Base-by-base conservation (phyloP, 2,888 invertebrate genomes). In the Lordiphosa fenestrarum region DNA sequence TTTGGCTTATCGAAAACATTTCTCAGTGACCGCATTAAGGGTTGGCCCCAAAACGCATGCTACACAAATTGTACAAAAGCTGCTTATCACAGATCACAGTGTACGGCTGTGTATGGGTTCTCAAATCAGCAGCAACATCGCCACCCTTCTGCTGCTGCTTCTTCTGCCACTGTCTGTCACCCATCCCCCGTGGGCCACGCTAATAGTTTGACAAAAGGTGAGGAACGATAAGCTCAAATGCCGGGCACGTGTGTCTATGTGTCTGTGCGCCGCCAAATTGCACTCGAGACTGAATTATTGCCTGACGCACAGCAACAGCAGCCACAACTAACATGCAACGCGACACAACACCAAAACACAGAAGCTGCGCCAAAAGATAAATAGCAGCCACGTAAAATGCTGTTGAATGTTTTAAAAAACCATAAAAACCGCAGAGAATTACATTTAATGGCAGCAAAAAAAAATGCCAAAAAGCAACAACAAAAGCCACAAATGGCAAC, bases 371-470 rank as follows among this genome's bases (percentile, higher is more conserved):
- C 76, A 81, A 84, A 84, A 84, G 80, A 81, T 82, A 81, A 81
- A 81, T 84, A 78, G 83, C 84, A 84, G 83, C 83, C 84, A 81
- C 84, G 80, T 81, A 84, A 81, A 81, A 81, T 80, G 83, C 67
- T 85, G 81, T 84, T 84, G 81, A 83, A 81, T 81, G 81, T 81
- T 81, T 81, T 82, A 81, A 81, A 80, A 84, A 81, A 84, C 80
- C 85, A 81, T 81, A 84, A 81, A 84, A 81, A 82, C 85, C 80
- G 67, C 84, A 75, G 80, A 84, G 83, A 80, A 80, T 84, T 81
- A 81, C 80, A 76, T 78, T 81, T 84, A 81, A 81, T 81, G 80
- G 83, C 44, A 68, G 44, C 71, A 81, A 71, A 73, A 83, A 61
- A 69, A 5, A 5, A 1, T 1, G 0, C 23, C 19, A 4, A 19